Evolutionary conservation across 1,140 invertebrate species (phyloP), one percentile per base, ranked within the genome.

Genomic region (Saccostrea glomerata): DNA sequence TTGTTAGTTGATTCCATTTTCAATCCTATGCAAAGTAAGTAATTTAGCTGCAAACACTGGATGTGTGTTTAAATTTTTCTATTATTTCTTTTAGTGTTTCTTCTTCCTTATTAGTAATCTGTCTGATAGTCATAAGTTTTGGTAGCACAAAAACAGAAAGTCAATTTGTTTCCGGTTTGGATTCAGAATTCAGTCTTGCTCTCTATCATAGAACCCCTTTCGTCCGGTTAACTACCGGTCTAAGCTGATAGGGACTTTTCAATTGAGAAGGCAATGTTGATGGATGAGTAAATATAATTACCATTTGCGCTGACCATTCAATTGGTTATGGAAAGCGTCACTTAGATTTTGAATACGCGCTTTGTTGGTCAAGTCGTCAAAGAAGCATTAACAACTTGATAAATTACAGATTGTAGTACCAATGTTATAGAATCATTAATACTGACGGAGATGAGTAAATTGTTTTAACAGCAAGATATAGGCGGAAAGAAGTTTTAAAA

Each of bases 211-310:
- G 6, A 17, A 63, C 58, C 58, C n/a, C 58, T 17, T 20, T 17
- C 58, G 58, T 63, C 58, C 58, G n/a, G 58, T 63, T 17, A 0
- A 63, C 58, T 20, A 63, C 58, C n/a, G 58, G 58, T 20, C 58
- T 17, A 63, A 63, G 58, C 58, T 63, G 58, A n/a, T n/a, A 17
- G 5, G n/a, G 58, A 63, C n/a, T 63, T 63, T n/a, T 17, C 58
- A 63, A 63, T 17, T 63, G 58, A 63, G 17, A 63, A n/a, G 17
- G 15, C 58, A 63, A n/a, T 63, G 15, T 63, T 63, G 58, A 63
- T 63, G 58, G 58, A 63, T 63, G 58, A 63, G 58, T n/a, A 63
- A 63, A 63, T n/a, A 63, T 63, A 63, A 63, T 63, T 63, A 63
- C 58, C 58, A 63, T 63, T 63, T 63, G 15, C 15, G 58, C 58